A percentile compares a stretch with the other conserved stretches of the same genome.
Evolutionary conservation across 2,797 vertebrate genomes (phyloP).

Genomic region (Fratercula arctica): DNA sequence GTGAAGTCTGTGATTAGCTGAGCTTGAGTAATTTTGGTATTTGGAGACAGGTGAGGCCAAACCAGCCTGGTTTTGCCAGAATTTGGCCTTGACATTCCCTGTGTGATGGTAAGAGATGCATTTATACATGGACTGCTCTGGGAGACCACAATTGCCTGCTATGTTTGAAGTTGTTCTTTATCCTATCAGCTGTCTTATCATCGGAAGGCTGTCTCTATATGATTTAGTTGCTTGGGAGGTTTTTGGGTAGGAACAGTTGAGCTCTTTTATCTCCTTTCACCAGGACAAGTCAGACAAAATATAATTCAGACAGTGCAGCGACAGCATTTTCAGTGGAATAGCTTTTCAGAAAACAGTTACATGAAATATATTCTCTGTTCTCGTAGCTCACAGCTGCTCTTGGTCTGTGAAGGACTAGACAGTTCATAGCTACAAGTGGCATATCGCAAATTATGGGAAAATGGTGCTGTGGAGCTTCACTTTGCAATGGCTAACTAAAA

Average conservation of each 20-base stretch:
- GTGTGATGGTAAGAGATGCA: not conserved
- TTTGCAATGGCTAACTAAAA: not conserved
- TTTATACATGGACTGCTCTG: not conserved
- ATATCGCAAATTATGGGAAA: not conserved
- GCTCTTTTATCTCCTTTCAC: not conserved
- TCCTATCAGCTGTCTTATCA: not conserved
- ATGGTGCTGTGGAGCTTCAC: not conserved
- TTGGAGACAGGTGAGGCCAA: not conserved
- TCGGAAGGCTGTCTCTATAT: not conserved
- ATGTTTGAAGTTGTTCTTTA: conserved; percentile 11
- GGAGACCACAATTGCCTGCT: not conserved
- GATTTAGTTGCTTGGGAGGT: not conserved
- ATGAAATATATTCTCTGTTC: not conserved
- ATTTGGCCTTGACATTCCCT: conserved; percentile 12
- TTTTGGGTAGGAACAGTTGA: not conserved
- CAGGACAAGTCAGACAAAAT: not conserved
- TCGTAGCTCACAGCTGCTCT: not conserved
- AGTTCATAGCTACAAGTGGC: not conserved
- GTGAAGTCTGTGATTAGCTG: not conserved
- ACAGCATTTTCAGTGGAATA: not conserved
- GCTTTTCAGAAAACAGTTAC: not conserved
- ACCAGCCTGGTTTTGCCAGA: not conserved
- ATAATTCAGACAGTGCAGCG: not conserved
- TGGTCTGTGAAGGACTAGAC: not conserved
- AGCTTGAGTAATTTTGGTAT: not conserved